Base-by-base conservation (phyloP, 2,888 invertebrate genomes). In the Acrobasis repandana region DNA sequence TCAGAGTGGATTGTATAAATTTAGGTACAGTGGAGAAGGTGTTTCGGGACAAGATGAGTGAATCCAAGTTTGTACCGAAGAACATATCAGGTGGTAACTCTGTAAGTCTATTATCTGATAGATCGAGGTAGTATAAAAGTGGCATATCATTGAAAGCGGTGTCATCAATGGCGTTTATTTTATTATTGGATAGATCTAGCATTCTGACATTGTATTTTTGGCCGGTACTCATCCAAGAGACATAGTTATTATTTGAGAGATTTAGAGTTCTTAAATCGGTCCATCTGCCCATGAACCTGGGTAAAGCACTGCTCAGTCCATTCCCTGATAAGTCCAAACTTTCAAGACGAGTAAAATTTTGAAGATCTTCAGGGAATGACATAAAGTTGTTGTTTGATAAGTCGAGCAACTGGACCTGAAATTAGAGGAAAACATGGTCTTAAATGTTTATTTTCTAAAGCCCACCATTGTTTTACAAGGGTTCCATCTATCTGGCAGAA, bases 151-250 rank as follows among this genome's bases (percentile, higher is more conserved):
- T 80, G 75, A 96, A 96, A 0, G 95, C 93, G 61, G 92, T 91
- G 51, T 86, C 82, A 51, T 94, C 94, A 18, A 96, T 85, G 1
- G 76, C 80, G 46, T 90, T 93, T 56, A 96, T 93, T 59, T 94
- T 93, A 76, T 96, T 96, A 49, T 91, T 90, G 0, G 95, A 95
- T 57, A 96, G 78, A 74, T 95, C 95, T n/a, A 96, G 71, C 34
- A 79, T 82, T 68, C 90, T 88, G 18, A 96, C 74, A 58, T 84
- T 80, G 33, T 86, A 82, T 33, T 69, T 76, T 2, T 67, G 65
- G 10, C 78, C 82, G 16, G 73, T 80, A 9, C 72, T 75, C n/a
- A 73, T 70, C 92, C 92, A 92, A 4, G 76, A 77, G 48, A 86
- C 87, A 60, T 86, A 72, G 52, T 92, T 86, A 72, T 95, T 95